These are phyloP conservation scores for Nephrocerus scutellatus DNA, from an alignment of 2,888 invertebrate genomes.

Conservation along the genomic window DNA sequence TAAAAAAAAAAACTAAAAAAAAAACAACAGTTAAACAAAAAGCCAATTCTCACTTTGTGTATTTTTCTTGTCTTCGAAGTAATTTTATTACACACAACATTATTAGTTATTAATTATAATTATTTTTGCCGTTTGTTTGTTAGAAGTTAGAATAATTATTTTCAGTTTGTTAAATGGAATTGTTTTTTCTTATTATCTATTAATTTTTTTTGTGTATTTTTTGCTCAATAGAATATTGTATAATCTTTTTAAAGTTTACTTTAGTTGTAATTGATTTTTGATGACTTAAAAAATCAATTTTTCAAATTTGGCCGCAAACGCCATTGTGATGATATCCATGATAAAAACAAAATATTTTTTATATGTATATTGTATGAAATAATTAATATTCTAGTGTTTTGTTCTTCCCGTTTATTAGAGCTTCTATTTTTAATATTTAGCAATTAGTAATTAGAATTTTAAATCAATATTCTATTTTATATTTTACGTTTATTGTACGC, in stretches of 20 bases:
- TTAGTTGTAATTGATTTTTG: conserved; percentile 5
- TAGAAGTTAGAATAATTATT: conserved; percentile 20
- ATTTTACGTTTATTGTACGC: too few species aligned
- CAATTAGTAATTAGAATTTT: too few species aligned
- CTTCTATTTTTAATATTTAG: too few species aligned
- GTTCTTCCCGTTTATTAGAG: too few species aligned
- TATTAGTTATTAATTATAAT: conserved; percentile 1
- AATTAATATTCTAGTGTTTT: too few species aligned
- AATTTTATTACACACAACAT: too few species aligned
- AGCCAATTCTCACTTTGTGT: conserved; percentile 1
- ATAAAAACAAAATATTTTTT: too few species aligned
- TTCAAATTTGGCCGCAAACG: too few species aligned
- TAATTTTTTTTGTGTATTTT: conserved; percentile 13
- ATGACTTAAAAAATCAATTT: conserved; percentile 19
- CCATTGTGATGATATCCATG: too few species aligned
- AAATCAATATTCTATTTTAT: too few species aligned
- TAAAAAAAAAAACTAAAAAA: conserved; percentile 4
- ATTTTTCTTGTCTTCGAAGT: conserved; percentile 8
- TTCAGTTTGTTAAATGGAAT: conserved; percentile 15
- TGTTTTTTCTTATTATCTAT: conserved; percentile 5
- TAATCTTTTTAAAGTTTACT: conserved; percentile 13
- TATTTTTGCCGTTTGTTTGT: background rate
- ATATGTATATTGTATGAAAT: too few species aligned
- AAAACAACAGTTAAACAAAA: too few species aligned
- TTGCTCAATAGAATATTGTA: conserved; percentile 2